Evolutionary conservation across 2,888 invertebrate species (phyloP).

Genomic region (Caenorhabditis panamensis): DNA sequence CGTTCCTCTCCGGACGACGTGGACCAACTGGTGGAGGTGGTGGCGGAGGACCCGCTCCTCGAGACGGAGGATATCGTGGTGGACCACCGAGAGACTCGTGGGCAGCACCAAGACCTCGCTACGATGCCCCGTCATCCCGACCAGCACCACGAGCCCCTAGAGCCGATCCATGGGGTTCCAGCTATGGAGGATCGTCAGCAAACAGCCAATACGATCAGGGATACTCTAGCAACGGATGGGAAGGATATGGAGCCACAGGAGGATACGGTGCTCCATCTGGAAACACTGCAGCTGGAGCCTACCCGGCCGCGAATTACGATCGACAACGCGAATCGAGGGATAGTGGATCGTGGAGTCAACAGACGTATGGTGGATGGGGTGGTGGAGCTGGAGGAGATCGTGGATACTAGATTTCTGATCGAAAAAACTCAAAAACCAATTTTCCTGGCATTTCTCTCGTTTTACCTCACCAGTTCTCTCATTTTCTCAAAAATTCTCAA

Average conservation of each 20-base stretch:
- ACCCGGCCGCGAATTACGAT: constrained; percentile 16
- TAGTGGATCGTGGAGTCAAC: constrained; percentile 24
- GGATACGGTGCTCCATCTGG: neutral
- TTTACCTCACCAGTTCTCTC: too few relatives aligned
- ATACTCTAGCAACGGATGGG: neutral
- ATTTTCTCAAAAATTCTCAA: neutral
- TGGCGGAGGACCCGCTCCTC: constrained; percentile 5
- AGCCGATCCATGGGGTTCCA: constrained; percentile 38
- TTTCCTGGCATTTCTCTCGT: too few relatives aligned
- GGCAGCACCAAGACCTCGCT: constrained; percentile 6
- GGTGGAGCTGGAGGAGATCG: constrained; percentile 12
- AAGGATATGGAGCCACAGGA: neutral
- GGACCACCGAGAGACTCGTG: constrained; percentile 28
- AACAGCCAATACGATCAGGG: neutral
- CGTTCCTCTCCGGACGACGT: constrained; percentile 47
- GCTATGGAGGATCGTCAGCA: constrained; percentile 11
- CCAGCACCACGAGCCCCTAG: constrained; percentile 24
- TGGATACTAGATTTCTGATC: too few relatives aligned
- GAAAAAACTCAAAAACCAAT: too few relatives aligned
- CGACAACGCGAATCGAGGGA: constrained; percentile 44
- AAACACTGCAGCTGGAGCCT: neutral
- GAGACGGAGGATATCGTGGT: neutral
- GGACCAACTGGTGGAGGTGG: neutral
- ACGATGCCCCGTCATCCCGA: neutral
- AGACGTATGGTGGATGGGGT: constrained; percentile 46